Percentiles rank a stretch among this genome's conserved stretches.
Conservation (phyloP, 2,113 vertebrate species). For the Pygoscelis adeliae region DNA sequence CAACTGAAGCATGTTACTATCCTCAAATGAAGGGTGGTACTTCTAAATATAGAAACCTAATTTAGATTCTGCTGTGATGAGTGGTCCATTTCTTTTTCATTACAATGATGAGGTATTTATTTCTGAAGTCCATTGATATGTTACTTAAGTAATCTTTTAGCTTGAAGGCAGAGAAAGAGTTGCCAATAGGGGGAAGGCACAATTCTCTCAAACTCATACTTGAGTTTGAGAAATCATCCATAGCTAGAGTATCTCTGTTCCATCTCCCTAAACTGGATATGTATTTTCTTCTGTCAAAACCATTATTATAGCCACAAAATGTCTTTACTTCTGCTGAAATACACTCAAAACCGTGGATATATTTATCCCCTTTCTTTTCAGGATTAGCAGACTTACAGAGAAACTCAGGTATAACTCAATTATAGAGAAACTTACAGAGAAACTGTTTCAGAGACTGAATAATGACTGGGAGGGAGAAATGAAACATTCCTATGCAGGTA, state of each 20-base stretch:
- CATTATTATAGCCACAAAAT: neutral
- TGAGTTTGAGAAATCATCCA: neutral
- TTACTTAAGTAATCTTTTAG: neutral
- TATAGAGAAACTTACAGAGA: neutral
- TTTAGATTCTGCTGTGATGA: constrained; percentile 16
- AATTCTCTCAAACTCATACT: neutral
- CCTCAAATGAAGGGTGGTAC: constrained; percentile 31
- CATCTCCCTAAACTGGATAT: neutral
- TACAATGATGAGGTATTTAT: neutral
- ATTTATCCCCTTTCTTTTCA: neutral
- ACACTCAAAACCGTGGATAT: neutral
- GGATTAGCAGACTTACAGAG: neutral
- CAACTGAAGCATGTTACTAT: neutral
- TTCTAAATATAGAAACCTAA: constrained; percentile 49
- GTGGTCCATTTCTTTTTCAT: constrained; percentile 17
- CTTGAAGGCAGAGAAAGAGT: neutral
- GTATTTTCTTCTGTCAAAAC: neutral
- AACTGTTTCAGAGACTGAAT: neutral
- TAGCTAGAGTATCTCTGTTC: neutral
- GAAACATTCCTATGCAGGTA: neutral
- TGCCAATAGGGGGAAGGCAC: neutral
- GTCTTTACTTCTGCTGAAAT: neutral
- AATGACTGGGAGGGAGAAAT: neutral
- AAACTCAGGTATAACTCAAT: neutral
- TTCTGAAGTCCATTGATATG: neutral